Evolutionary conservation across 2,113 vertebrate species (phyloP), one percentile per base, ranked within the genome.

Genomic region (Cnemophilus loriae): DNA sequence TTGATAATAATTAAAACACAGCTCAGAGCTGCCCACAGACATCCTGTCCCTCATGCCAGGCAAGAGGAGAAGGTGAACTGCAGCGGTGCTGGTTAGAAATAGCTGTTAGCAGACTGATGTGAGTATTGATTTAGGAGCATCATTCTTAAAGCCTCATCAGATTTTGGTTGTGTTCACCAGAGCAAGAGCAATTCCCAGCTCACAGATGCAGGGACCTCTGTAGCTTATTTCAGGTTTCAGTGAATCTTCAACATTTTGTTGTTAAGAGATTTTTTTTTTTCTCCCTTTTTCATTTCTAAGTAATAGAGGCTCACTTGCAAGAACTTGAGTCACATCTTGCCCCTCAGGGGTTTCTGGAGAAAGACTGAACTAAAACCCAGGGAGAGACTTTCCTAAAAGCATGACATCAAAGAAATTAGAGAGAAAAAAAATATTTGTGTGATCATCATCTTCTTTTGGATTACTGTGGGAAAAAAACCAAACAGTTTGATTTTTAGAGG

Each of bases 1-100:
- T 32, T 10, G 10, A 23, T 2, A 8, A 35, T 46, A 13, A 42
- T 13, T 21, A 52, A 7, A 41, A 41, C 33, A 6, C 0, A 1
- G 6, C 49, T 50, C 65, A 16, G 16, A n/a, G 30, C 41, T 71
- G 28, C 14, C 15, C 69, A 3, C 17, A 30, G 47, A 32, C 20
- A 71, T 79, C 21, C 33, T 47, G 24, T 8, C 42, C 52, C 17
- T 46, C 33, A 2, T 35, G 6, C 1, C 0, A 27, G 65, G 79
- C n/a, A 21, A 4, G 35, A 27, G 1, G n/a, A n/a, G 37, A 14
- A 44, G 23, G 9, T 21, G 37, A 59, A 2, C 35, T 60, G 16
- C 49, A 11, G 22, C 2, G 9, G 12, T 8, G 9, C 44, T 81
- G 55, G 44, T 60, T 33, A 26, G 53, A 12, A 50, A 28, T 2